Evolutionary conservation across 2,797 vertebrate genomes (phyloP).

Genomic region (Phoebastria nigripes): DNA sequence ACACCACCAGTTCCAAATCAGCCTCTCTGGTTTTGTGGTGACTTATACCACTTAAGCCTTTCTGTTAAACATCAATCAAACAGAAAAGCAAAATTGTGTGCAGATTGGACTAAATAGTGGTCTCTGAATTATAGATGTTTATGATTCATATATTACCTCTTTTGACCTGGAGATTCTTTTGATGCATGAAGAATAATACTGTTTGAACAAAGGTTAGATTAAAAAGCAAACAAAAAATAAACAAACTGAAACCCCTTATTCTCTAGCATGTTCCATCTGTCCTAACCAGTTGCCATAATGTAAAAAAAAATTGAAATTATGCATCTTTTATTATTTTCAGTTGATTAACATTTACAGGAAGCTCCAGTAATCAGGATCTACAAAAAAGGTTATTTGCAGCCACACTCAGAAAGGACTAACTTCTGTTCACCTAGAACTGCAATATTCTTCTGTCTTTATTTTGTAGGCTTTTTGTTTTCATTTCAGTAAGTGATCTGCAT

Average conservation of each 20-base stretch:
- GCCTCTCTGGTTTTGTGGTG: not conserved
- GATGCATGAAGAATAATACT: not conserved
- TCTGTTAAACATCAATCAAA: not conserved
- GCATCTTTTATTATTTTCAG: not conserved
- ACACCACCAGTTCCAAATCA: not conserved
- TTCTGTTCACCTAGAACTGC: not conserved
- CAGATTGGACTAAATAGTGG: not conserved
- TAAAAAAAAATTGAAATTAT: not conserved
- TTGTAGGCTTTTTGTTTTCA: not conserved
- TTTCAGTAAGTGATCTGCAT: not conserved
- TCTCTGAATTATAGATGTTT: not conserved
- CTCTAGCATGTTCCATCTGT: not conserved
- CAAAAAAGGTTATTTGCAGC: not conserved
- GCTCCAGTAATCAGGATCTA: not conserved
- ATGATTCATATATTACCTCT: not conserved
- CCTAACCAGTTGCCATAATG: not conserved
- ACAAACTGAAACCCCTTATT: not conserved
- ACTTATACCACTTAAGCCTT: not conserved
- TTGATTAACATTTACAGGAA: not conserved
- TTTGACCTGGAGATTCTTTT: not conserved
- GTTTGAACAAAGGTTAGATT: not conserved
- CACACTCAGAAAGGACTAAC: not conserved
- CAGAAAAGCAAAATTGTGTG: not conserved
- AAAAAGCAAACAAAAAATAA: not conserved
- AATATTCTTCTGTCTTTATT: not conserved